Conservation (phyloP, 2,888 invertebrate genomes). For the Yponomeuta malinellus region DNA sequence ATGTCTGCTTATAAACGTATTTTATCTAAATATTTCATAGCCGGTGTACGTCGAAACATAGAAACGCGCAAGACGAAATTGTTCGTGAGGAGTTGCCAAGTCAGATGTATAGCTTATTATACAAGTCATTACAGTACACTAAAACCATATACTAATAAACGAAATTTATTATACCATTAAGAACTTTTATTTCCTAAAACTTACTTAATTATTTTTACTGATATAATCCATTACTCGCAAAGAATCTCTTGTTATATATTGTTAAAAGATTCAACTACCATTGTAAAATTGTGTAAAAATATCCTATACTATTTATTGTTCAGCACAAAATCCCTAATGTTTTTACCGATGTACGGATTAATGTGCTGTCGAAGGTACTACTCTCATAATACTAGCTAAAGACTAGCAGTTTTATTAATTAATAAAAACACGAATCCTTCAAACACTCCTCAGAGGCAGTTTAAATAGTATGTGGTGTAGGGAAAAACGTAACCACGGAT, state of each 20-base stretch:
- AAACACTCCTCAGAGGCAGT: too few species aligned
- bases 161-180: constrained; percentile 38
- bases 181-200: constrained; percentile 26
- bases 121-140: constrained; percentile 37
- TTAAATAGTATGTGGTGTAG: too few species aligned
- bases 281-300: too few species aligned
- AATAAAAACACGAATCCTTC: too few species aligned
- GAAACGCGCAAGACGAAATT: constrained; percentile 2
- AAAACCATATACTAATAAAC: constrained; percentile 39
- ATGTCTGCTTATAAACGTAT: constrained; percentile 6
- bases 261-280: too few species aligned
- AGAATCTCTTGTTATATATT: constrained; percentile 4
- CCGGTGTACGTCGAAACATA: constrained; percentile 3
- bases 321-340: too few species aligned
- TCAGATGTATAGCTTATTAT: constrained; percentile 29
- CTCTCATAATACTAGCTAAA: too few species aligned
- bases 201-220: background rate
- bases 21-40: constrained; percentile 9
- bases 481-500: too few species aligned
- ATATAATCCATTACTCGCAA: constrained; percentile 6
- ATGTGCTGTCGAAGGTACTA: too few species aligned
- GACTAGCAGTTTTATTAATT: too few species aligned
- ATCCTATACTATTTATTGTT: too few species aligned
- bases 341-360: too few species aligned
- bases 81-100: constrained; percentile 22